Conservation (phyloP, 2,113 vertebrate species). For the Trematomus loennbergii region DNA sequence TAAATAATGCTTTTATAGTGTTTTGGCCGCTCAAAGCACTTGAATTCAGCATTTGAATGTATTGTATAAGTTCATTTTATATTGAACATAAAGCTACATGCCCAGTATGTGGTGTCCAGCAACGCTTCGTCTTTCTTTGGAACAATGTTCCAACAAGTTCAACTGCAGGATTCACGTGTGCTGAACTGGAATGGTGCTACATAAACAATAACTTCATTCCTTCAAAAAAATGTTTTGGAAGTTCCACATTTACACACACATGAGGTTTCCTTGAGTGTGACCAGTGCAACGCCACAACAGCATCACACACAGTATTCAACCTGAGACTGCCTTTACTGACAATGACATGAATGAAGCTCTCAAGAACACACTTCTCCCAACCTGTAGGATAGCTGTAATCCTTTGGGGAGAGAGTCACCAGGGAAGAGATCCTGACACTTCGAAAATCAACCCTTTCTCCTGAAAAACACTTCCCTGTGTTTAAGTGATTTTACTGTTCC, state of each 20-base stretch:
- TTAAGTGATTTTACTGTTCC: neutral
- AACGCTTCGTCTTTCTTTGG: neutral
- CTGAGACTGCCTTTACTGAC: neutral
- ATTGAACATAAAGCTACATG: neutral
- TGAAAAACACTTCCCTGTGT: neutral
- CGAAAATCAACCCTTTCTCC: neutral
- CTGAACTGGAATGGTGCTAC: neutral
- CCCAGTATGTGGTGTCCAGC: neutral
- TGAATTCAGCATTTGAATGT: too few relatives aligned
- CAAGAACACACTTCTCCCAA: neutral
- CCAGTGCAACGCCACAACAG: slow-evolving; percentile 4
- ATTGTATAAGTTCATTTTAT: neutral
- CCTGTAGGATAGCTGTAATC: neutral
- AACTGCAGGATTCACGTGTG: neutral
- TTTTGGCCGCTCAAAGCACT: too few relatives aligned
- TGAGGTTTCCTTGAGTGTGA: neutral
- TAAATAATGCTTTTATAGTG: too few relatives aligned
- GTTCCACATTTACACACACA: neutral
- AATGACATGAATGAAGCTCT: neutral
- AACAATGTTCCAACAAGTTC: neutral
- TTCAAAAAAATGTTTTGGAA: too few relatives aligned
- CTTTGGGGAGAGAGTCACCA: neutral
- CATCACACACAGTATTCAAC: neutral
- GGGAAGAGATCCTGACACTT: neutral
- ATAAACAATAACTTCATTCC: neutral